phyloP scores from a whole-genome alignment of 1,140 invertebrate species.

The Megalopta genalis region DNA sequence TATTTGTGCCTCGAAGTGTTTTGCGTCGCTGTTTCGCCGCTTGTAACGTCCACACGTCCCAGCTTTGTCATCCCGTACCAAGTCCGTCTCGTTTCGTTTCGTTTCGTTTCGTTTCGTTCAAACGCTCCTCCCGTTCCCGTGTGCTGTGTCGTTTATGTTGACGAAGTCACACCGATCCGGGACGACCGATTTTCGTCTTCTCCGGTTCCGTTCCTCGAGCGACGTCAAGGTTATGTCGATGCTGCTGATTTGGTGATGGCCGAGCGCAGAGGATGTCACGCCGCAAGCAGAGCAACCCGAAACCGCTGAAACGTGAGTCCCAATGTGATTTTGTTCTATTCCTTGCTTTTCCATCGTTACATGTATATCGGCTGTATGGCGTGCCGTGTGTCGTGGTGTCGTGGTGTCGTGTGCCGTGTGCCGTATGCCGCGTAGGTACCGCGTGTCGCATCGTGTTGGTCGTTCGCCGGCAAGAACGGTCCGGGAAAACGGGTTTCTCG shows the following conservation, averaged over 20 bases:
- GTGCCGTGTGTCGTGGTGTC: slow-evolving; percentile 25
- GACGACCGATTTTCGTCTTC: slow-evolving; percentile 43
- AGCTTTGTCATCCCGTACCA: slow-evolving; percentile 7
- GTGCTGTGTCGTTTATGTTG: slow-evolving; percentile 53
- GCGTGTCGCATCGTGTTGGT: slow-evolving; percentile 21
- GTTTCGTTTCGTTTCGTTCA: slow-evolving; percentile 5
- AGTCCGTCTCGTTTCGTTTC: background rate
- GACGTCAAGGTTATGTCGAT: slow-evolving; percentile 68
- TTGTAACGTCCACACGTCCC: background rate
- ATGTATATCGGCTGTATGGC: background rate
- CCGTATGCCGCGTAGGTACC: background rate
- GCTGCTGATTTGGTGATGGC: slow-evolving; percentile 77
- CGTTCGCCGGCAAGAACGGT: background rate
- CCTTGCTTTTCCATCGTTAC: background rate
- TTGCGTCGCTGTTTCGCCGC: slow-evolving; percentile 10
- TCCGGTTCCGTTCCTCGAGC: slow-evolving; percentile 16
- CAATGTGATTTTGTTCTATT: slow-evolving; percentile 32
- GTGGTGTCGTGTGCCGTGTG: background rate
- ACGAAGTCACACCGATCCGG: slow-evolving; percentile 37
- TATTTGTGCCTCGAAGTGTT: slow-evolving; percentile 29
- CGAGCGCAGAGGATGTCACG: slow-evolving; percentile 82
- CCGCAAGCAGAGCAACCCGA: slow-evolving; percentile 85
- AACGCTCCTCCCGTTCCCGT: slow-evolving; percentile 10
- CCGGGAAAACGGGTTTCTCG: slow-evolving; percentile 28
- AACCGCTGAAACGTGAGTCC: slow-evolving; percentile 84